phyloP scores from a whole-genome alignment of 2,888 invertebrate genomes.

The Crepidodera aurea region DNA sequence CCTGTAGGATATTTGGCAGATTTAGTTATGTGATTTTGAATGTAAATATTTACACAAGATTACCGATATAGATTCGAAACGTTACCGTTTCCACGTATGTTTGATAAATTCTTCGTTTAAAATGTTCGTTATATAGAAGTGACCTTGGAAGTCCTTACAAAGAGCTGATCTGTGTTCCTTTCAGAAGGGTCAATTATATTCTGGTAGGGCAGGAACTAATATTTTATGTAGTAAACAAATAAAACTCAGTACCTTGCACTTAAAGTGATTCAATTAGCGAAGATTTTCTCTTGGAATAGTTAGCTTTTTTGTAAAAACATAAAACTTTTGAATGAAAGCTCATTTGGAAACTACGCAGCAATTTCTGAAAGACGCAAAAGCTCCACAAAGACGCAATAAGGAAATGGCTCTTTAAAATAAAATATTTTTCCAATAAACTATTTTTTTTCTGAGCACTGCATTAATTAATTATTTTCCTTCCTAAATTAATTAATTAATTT shows the following conservation, averaged over 20 bases:
- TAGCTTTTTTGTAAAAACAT: no score
- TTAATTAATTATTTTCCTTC: no score
- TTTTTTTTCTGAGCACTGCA: no score
- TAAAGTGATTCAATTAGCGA: no score
- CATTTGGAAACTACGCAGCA: no score
- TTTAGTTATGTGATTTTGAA: neutral
- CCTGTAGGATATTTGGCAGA: slow-evolving; percentile 3
- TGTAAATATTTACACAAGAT: slow-evolving; percentile 6
- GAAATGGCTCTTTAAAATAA: no score
- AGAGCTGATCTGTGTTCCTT: neutral
- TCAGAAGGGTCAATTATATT: slow-evolving; percentile 9
- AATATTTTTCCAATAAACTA: no score
- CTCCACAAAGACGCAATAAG: no score
- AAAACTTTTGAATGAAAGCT: no score
- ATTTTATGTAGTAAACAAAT: neutral
- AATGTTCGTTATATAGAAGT: neutral
- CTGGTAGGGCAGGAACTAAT: neutral
- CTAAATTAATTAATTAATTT: no score
- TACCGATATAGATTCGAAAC: neutral
- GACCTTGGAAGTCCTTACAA: slow-evolving; percentile 2
- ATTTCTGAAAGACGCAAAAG: no score
- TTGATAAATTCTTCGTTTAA: neutral
- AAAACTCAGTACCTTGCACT: neutral
- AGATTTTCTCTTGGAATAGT: no score
- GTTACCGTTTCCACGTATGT: neutral